phyloP scores from a whole-genome alignment of 2,888 invertebrate genomes.

The Bedellia somnulentella region DNA sequence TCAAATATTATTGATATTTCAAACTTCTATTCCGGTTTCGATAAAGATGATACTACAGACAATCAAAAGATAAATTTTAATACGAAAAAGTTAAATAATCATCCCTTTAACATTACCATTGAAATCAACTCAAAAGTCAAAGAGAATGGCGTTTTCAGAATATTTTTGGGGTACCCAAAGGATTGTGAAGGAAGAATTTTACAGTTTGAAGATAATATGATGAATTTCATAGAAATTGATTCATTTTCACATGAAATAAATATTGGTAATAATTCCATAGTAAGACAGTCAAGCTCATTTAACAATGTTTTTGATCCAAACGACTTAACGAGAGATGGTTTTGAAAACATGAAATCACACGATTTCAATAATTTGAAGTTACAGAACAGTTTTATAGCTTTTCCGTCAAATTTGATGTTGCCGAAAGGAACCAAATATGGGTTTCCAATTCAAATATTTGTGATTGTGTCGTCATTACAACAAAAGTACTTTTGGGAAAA shows the following conservation, averaged over 20 bases:
- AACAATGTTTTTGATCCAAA: background rate
- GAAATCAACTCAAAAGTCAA: background rate
- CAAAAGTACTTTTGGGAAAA: constrained; percentile 1
- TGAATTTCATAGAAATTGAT: constrained; percentile 3
- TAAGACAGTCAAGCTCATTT: background rate
- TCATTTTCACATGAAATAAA: background rate
- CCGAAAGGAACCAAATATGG: constrained; percentile 55
- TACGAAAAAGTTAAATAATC: too few relatives aligned
- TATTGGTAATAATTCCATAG: constrained; percentile 2
- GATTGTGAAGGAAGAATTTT: background rate
- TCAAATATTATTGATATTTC: constrained; percentile 1
- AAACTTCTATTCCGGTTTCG: too few relatives aligned
- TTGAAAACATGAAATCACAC: background rate
- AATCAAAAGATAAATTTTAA: too few relatives aligned
- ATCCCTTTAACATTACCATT: constrained; percentile 2
- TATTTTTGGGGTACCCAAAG: background rate
- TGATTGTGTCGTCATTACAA: constrained; percentile 22
- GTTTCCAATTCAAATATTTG: constrained; percentile 30
- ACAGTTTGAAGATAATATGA: background rate
- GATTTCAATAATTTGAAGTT: background rate
- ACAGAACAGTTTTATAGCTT: constrained; percentile 1
- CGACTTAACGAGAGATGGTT: background rate
- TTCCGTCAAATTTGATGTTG: constrained; percentile 19
- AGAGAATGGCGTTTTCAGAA: constrained; percentile 1
- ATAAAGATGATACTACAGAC: too few relatives aligned